Conservation (phyloP, 2,797 vertebrate genomes). For the Malacoctenus gilli region DNA sequence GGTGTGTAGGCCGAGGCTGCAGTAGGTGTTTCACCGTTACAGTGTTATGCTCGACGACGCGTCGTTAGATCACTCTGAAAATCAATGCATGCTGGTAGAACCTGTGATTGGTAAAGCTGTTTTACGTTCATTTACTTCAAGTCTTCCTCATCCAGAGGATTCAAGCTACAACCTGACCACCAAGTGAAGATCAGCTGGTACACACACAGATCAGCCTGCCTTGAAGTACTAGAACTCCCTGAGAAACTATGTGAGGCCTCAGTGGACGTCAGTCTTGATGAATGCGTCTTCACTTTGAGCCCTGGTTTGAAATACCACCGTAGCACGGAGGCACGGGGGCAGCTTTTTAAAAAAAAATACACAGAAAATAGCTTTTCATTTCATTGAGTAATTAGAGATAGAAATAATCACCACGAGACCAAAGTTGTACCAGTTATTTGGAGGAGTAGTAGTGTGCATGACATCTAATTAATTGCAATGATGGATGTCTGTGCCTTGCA, state of each 20-base stretch:
- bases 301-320: slow-evolving; percentile 49
- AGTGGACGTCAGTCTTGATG: slow-evolving; percentile 19
- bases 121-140: too few relatives aligned
- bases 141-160: too few relatives aligned
- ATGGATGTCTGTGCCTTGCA: too few relatives aligned
- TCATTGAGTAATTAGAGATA: too few relatives aligned
- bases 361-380: too few relatives aligned
- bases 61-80: slow-evolving; percentile 11
- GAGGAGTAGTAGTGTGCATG: too few relatives aligned
- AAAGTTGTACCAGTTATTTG: too few relatives aligned
- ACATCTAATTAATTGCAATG: too few relatives aligned
- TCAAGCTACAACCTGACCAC: neutral
- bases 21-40: too few relatives aligned
- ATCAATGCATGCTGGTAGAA: slow-evolving; percentile 4
- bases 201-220: neutral
- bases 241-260: slow-evolving; percentile 8
- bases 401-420: too few relatives aligned
- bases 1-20: slow-evolving; percentile 26
- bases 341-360: slow-evolving; percentile 28
- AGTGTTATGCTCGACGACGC: neutral
- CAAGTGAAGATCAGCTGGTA: slow-evolving; percentile 2
- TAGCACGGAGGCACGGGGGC: slow-evolving; percentile 20
- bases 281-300: slow-evolving; percentile 47
- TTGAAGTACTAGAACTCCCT: neutral
- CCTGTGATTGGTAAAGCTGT: too few relatives aligned